These are phyloP conservation scores for Psophia crepitans DNA, from an alignment of 2,113 vertebrate species.

Conservation along the genomic window DNA sequence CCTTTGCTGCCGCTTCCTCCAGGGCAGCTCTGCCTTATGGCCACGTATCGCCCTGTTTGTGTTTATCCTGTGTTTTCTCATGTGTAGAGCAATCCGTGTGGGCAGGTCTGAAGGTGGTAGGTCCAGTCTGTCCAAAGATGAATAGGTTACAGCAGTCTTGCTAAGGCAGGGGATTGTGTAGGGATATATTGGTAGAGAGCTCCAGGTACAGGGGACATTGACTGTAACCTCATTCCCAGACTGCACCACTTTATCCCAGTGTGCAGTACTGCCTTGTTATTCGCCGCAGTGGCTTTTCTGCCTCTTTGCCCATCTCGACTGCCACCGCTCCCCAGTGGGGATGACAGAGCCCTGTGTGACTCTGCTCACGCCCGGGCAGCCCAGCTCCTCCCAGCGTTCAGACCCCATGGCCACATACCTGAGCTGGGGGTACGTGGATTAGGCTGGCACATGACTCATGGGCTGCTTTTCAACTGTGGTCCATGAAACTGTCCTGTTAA, in stretches of 20 bases:
- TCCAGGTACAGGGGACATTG: not conserved
- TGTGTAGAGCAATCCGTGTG: not conserved
- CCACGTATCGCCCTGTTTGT: rapidly evolving
- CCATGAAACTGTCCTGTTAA: not conserved
- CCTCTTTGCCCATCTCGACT: not conserved
- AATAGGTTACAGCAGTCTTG: rapidly evolving
- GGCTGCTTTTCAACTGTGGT: not conserved
- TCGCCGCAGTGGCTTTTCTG: rapidly evolving
- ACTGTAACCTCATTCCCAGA: not conserved
- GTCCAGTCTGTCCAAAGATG: not conserved
- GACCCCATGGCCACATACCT: rapidly evolving
- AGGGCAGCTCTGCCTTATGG: not conserved
- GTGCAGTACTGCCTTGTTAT: no score
- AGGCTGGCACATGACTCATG: not conserved
- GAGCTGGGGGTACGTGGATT: rapidly evolving
- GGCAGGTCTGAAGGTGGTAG: not conserved
- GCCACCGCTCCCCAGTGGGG: not conserved
- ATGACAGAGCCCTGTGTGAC: not conserved
- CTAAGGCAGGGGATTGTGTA: rapidly evolving
- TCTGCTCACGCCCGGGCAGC: not conserved
- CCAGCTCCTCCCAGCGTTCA: not conserved
- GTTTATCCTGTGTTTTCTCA: not conserved
- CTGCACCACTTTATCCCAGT: not conserved
- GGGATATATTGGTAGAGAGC: not conserved
- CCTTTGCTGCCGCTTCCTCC: not conserved